Conservation (phyloP, 2,888 invertebrate species). For the Escarpia spicata region DNA sequence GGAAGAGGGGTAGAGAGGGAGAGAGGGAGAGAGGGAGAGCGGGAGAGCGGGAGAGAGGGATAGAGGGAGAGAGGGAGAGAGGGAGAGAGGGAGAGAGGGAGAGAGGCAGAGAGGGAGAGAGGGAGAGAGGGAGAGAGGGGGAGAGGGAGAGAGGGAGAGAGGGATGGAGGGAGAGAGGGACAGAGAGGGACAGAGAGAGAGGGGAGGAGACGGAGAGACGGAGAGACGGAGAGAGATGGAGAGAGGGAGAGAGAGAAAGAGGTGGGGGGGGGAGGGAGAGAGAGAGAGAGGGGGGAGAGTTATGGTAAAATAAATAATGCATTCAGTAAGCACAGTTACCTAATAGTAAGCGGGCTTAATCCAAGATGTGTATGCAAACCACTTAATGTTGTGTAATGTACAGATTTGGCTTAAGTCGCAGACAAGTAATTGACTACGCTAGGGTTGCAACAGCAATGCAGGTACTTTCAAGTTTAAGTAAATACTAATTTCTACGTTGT, state of each 20-base stretch:
- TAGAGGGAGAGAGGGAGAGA: not conserved
- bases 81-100: not conserved
- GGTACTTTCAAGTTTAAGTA: too few species aligned
- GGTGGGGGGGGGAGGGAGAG: not conserved
- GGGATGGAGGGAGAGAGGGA: not conserved
- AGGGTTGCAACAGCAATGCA: too few species aligned
- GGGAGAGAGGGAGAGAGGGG: constrained; percentile 1
- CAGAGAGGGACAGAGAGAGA: not conserved
- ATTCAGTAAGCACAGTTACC: not conserved
- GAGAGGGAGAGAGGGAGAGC: not conserved
- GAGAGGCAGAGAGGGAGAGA: constrained; percentile 20
- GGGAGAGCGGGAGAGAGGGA: not conserved
- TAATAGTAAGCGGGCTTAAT: too few species aligned
- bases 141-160: constrained; percentile 20
- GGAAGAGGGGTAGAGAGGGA: not conserved
- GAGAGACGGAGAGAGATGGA: constrained; percentile 20
- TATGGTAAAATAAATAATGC: not conserved
- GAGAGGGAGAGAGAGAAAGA: not conserved
- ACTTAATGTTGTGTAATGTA: too few species aligned
- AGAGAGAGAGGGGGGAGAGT: not conserved
- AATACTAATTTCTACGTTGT: too few species aligned
- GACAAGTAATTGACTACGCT: too few species aligned
- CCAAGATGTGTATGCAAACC: too few species aligned
- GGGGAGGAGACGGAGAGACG: constrained; percentile 14
- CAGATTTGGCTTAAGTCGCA: too few species aligned